phyloP scores from a whole-genome alignment of 2,113 vertebrate species.

The Proterorhinus semilunaris region DNA sequence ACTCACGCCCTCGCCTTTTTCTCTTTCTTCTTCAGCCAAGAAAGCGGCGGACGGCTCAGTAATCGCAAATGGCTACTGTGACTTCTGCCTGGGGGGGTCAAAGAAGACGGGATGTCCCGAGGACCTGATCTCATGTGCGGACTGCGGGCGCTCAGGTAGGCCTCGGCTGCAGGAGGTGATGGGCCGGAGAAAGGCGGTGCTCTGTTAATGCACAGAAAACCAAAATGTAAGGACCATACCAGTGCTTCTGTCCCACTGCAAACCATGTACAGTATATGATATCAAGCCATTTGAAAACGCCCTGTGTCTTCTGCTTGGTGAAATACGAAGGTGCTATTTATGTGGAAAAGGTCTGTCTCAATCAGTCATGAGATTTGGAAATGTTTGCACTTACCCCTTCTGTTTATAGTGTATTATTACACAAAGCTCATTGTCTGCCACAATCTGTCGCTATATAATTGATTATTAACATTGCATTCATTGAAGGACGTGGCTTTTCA shows the following conservation, averaged over 20 bases:
- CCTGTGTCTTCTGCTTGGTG: background rate
- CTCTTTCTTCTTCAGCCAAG: conserved; percentile 77
- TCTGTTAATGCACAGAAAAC: conserved; percentile 55
- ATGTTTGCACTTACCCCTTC: background rate
- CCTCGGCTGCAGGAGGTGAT: conserved; percentile 57
- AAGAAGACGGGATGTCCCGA: conserved; percentile 94
- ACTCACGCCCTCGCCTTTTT: conserved; percentile 10
- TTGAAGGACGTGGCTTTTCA: background rate
- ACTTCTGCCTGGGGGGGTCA: conserved; percentile 93
- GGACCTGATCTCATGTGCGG: conserved; percentile 94
- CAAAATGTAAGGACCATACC: conserved; percentile 62
- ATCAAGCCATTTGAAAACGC: conserved; percentile 18
- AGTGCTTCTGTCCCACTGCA: conserved; percentile 39
- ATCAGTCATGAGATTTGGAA: background rate
- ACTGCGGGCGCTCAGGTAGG: conserved; percentile 93
- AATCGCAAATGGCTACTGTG: conserved; percentile 93
- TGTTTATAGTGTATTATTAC: background rate
- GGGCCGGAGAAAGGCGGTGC: conserved; percentile 61
- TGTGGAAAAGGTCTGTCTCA: background rate
- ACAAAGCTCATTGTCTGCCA: too few relatives aligned
- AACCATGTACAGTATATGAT: conserved; percentile 35
- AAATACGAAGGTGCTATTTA: conserved; percentile 3
- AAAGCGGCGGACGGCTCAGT: conserved; percentile 91
- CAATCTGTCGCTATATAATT: too few relatives aligned
- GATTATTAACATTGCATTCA: background rate